phyloP scores from a whole-genome alignment of 1,140 invertebrate species.

The Achroia grisella region DNA sequence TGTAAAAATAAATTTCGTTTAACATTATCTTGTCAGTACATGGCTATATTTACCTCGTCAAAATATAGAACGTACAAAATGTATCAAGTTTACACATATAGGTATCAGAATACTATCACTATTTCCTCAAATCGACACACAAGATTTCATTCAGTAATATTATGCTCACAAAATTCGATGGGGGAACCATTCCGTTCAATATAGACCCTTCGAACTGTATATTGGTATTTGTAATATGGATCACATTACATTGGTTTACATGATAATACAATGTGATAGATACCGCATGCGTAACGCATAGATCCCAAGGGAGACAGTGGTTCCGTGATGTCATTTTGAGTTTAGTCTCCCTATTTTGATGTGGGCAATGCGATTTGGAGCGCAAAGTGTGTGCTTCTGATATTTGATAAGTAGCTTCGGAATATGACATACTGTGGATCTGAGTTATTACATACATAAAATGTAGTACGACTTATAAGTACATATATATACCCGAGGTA shows the following conservation, averaged over 20 bases:
- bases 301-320: neutral
- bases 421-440: neutral
- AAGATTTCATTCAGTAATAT: no score
- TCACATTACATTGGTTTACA: neutral
- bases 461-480: no score
- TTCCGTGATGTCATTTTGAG: slow-evolving; percentile 1
- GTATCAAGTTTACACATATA: neutral
- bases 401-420: neutral
- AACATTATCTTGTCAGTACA: no score
- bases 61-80: neutral
- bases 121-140: neutral
- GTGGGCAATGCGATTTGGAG: neutral
- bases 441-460: neutral
- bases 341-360: neutral
- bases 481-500: no score
- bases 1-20: no score
- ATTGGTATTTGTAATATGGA: neutral
- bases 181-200: no score
- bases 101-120: neutral
- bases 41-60: neutral
- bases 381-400: neutral
- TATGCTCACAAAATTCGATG: no score
- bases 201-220: no score
- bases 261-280: neutral
- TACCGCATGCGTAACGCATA: neutral